Base-by-base conservation (phyloP, 2,113 vertebrate genomes). In the Echinops telfairi region DNA sequence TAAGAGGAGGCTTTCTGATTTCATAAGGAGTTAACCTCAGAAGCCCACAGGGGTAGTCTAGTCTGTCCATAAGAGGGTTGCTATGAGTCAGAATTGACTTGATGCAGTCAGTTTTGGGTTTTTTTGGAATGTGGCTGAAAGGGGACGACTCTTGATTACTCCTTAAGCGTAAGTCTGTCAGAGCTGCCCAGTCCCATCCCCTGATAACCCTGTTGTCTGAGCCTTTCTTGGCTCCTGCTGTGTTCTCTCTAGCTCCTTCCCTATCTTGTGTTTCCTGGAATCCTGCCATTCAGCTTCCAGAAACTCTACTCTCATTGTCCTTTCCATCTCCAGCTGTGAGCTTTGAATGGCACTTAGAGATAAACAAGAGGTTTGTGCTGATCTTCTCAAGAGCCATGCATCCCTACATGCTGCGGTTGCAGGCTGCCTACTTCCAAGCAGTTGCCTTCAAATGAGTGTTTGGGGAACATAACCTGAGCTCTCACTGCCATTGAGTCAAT, bases 101-200 rank as follows among this genome's bases (percentile, higher is more conserved):
- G n/a, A n/a, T n/a, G 12, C 0, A 0, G 43, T 47, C 5, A 47
- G 10, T 47, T 47, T 47, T 6, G 43, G 43, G 43, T 47, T 47
- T 47, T 47, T 47, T 47, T 47, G 5, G 43, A 47, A 47, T 47
- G 43, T 47, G 43, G 43, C 43, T 47, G 43, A 47, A 47, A 47
- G 43, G 43, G 43, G 43, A 47, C 43, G 10, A 6, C 5, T 47
- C 27, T 29, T 2, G 0, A 7, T 3, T 12, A 38, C 36, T 60
- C 31, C 2, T 23, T 16, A 0, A 0, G 60, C 23, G n/a, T n/a
- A n/a, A n/a, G n/a, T n/a, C n/a, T n/a, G 40, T 29, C 19, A 53
- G 91, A 38, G 29, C 86, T 8, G 10, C 22, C 7, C 57, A 57
- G 22, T 43, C 8, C n/a, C 27, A 0, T 1, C 43, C 23, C 31